phyloP scores from a whole-genome alignment of 2,113 vertebrate species.

The Myocastor coypus region DNA sequence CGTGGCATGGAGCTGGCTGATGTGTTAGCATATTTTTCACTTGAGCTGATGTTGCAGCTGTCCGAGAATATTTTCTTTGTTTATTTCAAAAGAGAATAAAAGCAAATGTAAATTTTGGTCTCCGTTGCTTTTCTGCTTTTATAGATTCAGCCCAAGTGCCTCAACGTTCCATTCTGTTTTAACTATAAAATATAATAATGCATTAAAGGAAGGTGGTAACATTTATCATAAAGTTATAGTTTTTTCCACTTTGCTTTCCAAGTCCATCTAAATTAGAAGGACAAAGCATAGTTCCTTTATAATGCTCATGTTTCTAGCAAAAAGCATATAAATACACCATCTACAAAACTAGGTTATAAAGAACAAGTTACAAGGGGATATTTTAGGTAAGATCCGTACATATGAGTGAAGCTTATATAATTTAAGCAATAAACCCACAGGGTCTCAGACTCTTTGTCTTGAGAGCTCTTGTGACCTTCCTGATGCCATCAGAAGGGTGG shows the following conservation, averaged over 20 bases:
- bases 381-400: constrained; percentile 79
- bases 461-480: constrained; percentile 64
- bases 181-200: constrained; percentile 83
- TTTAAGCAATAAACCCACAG: constrained; percentile 66
- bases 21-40: constrained; percentile 57
- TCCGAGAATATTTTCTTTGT: constrained; percentile 60
- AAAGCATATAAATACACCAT: constrained; percentile 78
- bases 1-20: constrained; percentile 36
- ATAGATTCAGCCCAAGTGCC: constrained; percentile 70
- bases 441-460: constrained; percentile 58
- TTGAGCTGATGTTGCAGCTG: constrained; percentile 70
- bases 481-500: constrained; percentile 79
- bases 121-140: constrained; percentile 70
- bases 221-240: constrained; percentile 81
- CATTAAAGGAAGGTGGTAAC: constrained; percentile 80
- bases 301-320: constrained; percentile 73
- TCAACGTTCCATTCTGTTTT: constrained; percentile 81
- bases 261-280: constrained; percentile 77
- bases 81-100: constrained; percentile 73
- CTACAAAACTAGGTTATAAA: constrained; percentile 78
- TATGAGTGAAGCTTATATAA: constrained; percentile 74
- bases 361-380: constrained; percentile 71
- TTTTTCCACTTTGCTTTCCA: constrained; percentile 85
- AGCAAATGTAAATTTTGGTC: constrained; percentile 71
- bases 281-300: constrained; percentile 81